Conservation (phyloP, 2,888 invertebrate genomes). For the Hyppa rectilinea region DNA sequence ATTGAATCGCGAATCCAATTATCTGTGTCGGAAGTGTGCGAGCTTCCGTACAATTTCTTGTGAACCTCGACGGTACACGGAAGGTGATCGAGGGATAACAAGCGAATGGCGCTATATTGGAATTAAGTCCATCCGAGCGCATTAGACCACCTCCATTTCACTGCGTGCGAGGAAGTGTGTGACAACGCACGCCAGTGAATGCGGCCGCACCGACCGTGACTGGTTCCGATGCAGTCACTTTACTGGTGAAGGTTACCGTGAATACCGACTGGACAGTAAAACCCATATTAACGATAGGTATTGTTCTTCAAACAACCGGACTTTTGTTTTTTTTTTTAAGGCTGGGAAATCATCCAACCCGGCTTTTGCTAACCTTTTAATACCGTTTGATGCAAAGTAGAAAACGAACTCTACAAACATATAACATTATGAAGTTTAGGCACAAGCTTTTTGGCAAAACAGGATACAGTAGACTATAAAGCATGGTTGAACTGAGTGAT, state of each 20-base stretch:
- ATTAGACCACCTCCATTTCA: slow-evolving; percentile 61
- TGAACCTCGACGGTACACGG: slow-evolving; percentile 72
- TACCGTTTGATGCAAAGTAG: slow-evolving; percentile 3
- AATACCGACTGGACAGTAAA: slow-evolving; percentile 48
- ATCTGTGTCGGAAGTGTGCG: slow-evolving; percentile 78
- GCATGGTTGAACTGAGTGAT: slow-evolving; percentile 4
- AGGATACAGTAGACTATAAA: slow-evolving; percentile 33
- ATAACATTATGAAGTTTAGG: neutral
- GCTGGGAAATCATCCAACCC: no score
- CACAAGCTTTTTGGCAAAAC: slow-evolving; percentile 9
- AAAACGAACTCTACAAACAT: neutral
- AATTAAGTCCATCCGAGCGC: slow-evolving; percentile 56
- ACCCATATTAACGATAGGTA: slow-evolving; percentile 21
- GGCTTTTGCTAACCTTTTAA: neutral
- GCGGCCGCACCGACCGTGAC: slow-evolving; percentile 59
- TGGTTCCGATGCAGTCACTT: slow-evolving; percentile 49
- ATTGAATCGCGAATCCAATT: slow-evolving; percentile 75
- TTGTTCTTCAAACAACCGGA: slow-evolving; percentile 30
- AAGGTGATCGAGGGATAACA: slow-evolving; percentile 72
- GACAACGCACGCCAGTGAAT: slow-evolving; percentile 47
- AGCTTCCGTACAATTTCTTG: slow-evolving; percentile 82
- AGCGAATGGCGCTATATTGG: slow-evolving; percentile 53
- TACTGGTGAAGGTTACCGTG: slow-evolving; percentile 59
- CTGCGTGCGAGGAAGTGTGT: slow-evolving; percentile 62
- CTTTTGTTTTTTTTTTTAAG: no score